Evolutionary conservation across 2,113 vertebrate genomes (phyloP).

Genomic region (Aramus guarauna): DNA sequence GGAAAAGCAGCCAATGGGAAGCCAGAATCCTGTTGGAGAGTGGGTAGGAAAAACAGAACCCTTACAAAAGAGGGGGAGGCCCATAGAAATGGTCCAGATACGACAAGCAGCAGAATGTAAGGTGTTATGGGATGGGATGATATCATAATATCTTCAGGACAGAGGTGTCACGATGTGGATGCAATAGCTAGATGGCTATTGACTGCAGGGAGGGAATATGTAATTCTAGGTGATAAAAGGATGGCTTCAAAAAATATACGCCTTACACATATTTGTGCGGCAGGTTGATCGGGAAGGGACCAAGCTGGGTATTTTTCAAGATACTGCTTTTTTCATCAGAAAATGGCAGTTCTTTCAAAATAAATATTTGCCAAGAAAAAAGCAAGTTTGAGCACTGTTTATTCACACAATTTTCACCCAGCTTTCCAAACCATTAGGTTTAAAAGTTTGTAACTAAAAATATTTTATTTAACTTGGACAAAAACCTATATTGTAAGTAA

Average conservation of each 20-base stretch:
- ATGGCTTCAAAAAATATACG: background rate
- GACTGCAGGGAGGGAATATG: background rate
- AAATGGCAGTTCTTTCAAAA: background rate
- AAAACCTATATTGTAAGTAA: background rate
- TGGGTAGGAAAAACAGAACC: background rate
- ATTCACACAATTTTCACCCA: background rate
- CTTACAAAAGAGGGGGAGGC: background rate
- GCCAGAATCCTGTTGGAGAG: background rate
- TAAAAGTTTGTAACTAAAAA: background rate
- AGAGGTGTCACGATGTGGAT: background rate
- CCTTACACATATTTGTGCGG: background rate
- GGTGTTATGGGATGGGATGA: too few relatives aligned
- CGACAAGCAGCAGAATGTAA: background rate
- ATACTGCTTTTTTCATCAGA: background rate
- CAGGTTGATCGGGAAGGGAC: background rate
- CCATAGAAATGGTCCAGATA: background rate
- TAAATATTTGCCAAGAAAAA: background rate
- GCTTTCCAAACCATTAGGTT: background rate
- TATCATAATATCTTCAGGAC: accelerated
- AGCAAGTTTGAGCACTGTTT: background rate
- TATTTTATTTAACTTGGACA: background rate
- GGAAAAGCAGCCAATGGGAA: background rate
- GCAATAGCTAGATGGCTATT: background rate
- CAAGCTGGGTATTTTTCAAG: background rate
- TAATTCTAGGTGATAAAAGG: background rate